These are phyloP conservation scores for Geodia barretti DNA, from an alignment of 37 sponge, comb jelly and placozoan genomes.

Conservation along the genomic window DNA sequence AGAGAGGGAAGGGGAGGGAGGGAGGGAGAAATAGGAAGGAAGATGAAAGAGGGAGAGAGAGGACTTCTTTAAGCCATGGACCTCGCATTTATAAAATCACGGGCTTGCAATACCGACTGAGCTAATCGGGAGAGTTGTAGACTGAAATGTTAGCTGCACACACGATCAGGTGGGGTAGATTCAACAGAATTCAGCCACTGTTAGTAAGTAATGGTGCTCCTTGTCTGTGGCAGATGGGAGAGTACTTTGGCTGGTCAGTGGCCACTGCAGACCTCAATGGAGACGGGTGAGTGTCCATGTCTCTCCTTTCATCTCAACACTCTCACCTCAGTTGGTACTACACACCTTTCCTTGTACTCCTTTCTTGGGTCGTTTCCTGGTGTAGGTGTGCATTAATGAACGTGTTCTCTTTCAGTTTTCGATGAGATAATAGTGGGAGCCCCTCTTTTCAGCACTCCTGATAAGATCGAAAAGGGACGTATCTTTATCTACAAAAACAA, in stretches of 20 bases:
- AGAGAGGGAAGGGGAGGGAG: background rate
- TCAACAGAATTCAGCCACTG: background rate
- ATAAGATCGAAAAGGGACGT: background rate
- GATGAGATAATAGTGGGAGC: constrained; percentile 30
- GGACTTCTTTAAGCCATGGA: background rate
- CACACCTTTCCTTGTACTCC: too few relatives aligned
- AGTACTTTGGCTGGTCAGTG: constrained; percentile 43
- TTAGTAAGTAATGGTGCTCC: background rate
- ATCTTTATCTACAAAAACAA: constrained; percentile 18
- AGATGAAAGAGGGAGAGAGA: background rate
- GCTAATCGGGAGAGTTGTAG: too few relatives aligned
- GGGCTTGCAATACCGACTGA: too few relatives aligned
- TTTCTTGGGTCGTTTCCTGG: background rate
- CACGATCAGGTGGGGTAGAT: background rate
- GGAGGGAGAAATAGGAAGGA: constrained; percentile 2
- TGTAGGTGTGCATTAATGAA: too few relatives aligned
- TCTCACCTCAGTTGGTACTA: too few relatives aligned
- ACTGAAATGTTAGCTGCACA: too few relatives aligned
- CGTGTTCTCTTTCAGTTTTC: background rate
- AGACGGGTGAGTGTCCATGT: constrained; percentile 24
- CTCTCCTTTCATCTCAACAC: background rate
- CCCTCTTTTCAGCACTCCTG: constrained; percentile 11
- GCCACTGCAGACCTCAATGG: constrained; percentile 37
- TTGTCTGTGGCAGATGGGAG: constrained; percentile 28
- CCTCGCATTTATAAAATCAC: too few relatives aligned